These are phyloP conservation scores for Prunella himalayana DNA, from an alignment of 2,113 vertebrate genomes.

Conservation along the genomic window DNA sequence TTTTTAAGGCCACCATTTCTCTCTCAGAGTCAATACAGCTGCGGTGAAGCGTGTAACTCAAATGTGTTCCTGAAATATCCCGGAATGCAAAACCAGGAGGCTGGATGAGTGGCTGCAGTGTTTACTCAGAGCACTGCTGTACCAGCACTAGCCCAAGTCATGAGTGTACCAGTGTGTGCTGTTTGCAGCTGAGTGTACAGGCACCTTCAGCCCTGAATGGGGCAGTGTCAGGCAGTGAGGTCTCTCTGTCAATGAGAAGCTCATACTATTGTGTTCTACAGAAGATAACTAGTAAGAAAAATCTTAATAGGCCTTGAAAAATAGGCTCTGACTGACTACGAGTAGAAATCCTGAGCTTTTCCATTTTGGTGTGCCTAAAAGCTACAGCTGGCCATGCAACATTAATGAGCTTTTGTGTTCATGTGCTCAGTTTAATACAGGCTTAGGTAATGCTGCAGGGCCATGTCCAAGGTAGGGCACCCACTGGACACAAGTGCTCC, in stretches of 20 bases:
- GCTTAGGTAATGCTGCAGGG: neutral
- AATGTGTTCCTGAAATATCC: neutral
- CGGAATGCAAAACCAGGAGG: neutral
- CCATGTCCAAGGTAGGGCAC: neutral
- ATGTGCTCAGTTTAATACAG: neutral
- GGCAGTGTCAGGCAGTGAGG: neutral
- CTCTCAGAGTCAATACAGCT: neutral
- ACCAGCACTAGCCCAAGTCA: neutral
- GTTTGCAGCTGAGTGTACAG: neutral
- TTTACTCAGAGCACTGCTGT: neutral
- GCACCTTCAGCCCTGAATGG: neutral
- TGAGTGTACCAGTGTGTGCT: neutral
- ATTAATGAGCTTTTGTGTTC: neutral
- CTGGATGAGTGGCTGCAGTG: neutral
- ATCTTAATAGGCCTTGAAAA: neutral
- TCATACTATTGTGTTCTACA: neutral
- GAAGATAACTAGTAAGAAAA: neutral
- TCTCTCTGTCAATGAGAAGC: neutral
- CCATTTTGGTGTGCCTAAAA: neutral
- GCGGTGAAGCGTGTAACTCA: neutral
- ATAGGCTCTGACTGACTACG: neutral
- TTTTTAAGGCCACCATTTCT: constrained; percentile 2
- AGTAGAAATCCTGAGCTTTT: neutral
- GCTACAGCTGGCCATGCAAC: neutral
- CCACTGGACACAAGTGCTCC: neutral